A percentile compares a stretch with the other conserved stretches of the same genome.
Evolutionary conservation across 2,888 invertebrate genomes (phyloP).

Genomic region (Euphydryas editha): DNA sequence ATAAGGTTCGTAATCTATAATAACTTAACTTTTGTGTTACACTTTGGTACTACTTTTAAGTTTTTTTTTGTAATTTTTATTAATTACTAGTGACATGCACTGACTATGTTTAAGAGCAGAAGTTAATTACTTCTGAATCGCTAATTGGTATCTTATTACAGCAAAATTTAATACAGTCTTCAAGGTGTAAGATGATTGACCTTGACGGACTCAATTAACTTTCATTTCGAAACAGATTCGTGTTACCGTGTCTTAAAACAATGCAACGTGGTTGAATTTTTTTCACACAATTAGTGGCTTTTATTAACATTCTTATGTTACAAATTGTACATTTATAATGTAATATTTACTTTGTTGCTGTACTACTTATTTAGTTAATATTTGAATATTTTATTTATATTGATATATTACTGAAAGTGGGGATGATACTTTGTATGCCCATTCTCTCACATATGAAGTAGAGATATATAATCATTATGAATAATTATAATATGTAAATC

Average conservation of each 20-base stretch:
- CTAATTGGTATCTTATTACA: background rate
- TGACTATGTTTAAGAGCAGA: background rate
- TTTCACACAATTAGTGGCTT: slow-evolving; percentile 11
- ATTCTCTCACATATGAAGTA: too few relatives aligned
- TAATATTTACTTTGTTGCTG: slow-evolving; percentile 1
- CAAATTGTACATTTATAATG: background rate
- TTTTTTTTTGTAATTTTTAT: too few relatives aligned
- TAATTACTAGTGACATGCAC: background rate
- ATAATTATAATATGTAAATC: too few relatives aligned
- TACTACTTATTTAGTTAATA: background rate
- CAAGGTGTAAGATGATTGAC: slow-evolving; percentile 5
- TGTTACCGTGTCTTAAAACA: slow-evolving; percentile 11
- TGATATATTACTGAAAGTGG: too few relatives aligned
- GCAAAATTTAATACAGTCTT: slow-evolving; percentile 6
- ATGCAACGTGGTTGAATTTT: slow-evolving; percentile 8
- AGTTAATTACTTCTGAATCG: background rate
- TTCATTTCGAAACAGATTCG: slow-evolving; percentile 2
- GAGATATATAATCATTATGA: too few relatives aligned
- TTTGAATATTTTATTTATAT: too few relatives aligned
- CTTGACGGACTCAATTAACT: slow-evolving; percentile 12
- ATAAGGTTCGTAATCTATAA: too few relatives aligned
- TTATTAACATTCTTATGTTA: slow-evolving; percentile 13
- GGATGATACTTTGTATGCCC: too few relatives aligned
- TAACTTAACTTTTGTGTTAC: too few relatives aligned
- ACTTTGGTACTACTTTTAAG: too few relatives aligned